phyloP scores from a whole-genome alignment of 64 coral and sea anemone species.

The Anthopleura sola region DNA sequence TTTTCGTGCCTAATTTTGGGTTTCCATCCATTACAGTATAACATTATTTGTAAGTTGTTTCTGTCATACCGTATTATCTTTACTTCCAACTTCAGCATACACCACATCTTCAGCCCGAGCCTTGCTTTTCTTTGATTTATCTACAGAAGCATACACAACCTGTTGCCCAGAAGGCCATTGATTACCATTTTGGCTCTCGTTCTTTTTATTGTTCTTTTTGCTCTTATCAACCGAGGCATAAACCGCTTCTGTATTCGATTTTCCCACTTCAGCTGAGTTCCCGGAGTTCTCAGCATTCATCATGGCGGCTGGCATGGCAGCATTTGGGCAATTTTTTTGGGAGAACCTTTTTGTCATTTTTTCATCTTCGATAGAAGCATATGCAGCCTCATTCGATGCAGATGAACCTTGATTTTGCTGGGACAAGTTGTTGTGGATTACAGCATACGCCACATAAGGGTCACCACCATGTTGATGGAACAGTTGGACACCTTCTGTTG shows the following conservation, averaged over 20 bases:
- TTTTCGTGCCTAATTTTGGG: not conserved
- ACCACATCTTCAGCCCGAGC: not conserved
- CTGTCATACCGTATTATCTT: not conserved
- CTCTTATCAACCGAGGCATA: conserved; percentile 4
- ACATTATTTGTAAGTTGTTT: no score
- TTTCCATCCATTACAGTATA: not conserved
- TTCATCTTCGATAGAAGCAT: not conserved
- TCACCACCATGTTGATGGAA: not conserved
- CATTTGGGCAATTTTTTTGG: not conserved
- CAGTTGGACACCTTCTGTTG: not conserved
- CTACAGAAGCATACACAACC: not conserved
- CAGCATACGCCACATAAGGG: not conserved
- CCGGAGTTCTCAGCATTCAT: not conserved
- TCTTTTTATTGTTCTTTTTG: not conserved
- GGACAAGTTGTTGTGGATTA: not conserved
- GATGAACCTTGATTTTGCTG: not conserved
- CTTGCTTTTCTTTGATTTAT: conserved; percentile 5
- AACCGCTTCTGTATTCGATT: not conserved
- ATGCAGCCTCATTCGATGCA: not conserved
- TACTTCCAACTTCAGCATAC: not conserved
- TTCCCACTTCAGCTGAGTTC: not conserved
- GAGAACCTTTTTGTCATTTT: not conserved
- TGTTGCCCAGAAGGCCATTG: not conserved
- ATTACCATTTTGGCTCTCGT: not conserved
- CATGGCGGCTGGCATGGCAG: not conserved